Evolutionary conservation across 2,113 vertebrate genomes (phyloP), one percentile per base, ranked within the genome.

Genomic region (Nyctereutes procyonoides): DNA sequence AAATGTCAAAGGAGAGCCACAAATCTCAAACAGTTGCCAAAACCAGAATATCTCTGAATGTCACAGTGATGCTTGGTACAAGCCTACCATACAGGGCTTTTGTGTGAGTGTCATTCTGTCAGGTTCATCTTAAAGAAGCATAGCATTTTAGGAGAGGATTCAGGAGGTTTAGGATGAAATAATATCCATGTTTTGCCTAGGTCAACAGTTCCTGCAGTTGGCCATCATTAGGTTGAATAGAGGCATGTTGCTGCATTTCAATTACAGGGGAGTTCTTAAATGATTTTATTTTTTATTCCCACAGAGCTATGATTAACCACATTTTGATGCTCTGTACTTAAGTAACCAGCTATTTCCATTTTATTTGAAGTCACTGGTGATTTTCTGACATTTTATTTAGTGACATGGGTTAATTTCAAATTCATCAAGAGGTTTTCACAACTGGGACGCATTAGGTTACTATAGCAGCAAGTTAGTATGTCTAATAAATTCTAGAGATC

Each of bases 1-100:
- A 98, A 99, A 99, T 98, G 98, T 98, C 98, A 98, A 97, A 98
- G 97, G 97, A 97, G 97, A 96, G 88, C 76, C 95, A 98, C 92
- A 97, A 98, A 95, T 95, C 96, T 95, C 94, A 92, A 98, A 97
- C 24, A 63, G 73, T 97, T 98, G 96, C 97, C 98, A 96, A 98
- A 97, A 73, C 30, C 48, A 97, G 92, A 80, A 74, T 93, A 88
- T 93, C 97, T 98, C 79, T 98, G 98, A 98, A 98, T 98, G 98
- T 98, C 98, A 98, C 90, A 82, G 65, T 2, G 53, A 98, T 97
- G 88, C 30, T 95, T 88, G 77, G 65, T 79, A 96, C 30, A 48
- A 91, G 63, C 71, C 63, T 97, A 95, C 89, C 58, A 56, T 95
- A 77, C 96, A 91, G 0, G 5, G 86, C 93, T 88, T 97, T 97